phyloP scores from a whole-genome alignment of 2,888 invertebrate species.

The Neoitamus cyanurus region DNA sequence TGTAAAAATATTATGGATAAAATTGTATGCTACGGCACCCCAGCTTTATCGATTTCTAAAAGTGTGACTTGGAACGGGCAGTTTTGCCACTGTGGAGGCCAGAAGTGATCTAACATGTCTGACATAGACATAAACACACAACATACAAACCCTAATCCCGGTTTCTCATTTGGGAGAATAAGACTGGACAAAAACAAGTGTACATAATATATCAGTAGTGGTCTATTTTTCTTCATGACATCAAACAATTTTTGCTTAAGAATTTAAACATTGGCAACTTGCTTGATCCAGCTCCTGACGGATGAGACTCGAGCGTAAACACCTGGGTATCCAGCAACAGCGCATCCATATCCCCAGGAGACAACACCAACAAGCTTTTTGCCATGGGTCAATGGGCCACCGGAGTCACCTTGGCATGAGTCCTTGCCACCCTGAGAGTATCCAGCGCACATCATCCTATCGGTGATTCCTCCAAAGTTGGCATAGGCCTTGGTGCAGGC shows the following conservation, averaged over 20 bases:
- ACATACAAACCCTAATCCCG: no score
- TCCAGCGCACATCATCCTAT: conserved; percentile 62
- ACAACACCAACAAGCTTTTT: conserved; percentile 61
- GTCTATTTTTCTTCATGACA: neutral
- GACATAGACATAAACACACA: no score
- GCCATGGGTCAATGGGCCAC: conserved; percentile 62
- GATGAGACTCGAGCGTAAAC: conserved; percentile 61
- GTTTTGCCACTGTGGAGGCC: no score
- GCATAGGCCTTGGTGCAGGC: conserved; percentile 57
- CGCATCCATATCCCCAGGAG: conserved; percentile 64
- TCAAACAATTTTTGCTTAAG: neutral
- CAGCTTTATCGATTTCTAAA: no score
- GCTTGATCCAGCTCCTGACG: conserved; percentile 56
- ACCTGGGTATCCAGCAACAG: conserved; percentile 59
- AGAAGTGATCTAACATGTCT: no score
- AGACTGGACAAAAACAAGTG: no score
- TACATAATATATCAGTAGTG: no score
- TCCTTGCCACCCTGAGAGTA: conserved; percentile 56
- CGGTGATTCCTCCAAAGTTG: conserved; percentile 55
- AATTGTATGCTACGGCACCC: no score
- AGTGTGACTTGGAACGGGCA: no score
- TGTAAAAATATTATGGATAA: no score
- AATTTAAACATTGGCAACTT: neutral
- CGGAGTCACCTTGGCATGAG: conserved; percentile 62
- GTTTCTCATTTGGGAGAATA: no score